Conservation (phyloP, 2,113 vertebrate species). For the Brachypteracias leptosomus region DNA sequence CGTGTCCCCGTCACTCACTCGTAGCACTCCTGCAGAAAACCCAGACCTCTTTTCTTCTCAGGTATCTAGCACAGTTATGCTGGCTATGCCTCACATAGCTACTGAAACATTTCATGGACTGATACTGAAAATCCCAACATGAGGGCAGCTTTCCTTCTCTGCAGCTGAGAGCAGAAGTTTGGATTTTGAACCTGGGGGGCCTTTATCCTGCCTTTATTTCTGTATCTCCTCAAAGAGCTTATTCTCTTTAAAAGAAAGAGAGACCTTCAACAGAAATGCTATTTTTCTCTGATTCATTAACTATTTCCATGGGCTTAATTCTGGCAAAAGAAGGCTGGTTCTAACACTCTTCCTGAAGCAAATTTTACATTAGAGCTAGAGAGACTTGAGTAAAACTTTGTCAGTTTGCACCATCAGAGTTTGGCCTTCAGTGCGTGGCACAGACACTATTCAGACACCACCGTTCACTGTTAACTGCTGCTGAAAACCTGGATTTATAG, state of each 20-base stretch:
- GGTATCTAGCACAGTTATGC: not conserved
- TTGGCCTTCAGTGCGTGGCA: not conserved
- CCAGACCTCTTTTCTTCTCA: not conserved
- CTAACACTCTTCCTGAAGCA: not conserved
- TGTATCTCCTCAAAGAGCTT: not conserved
- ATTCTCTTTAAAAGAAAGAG: not conserved
- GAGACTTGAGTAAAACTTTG: not conserved
- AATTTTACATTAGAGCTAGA: not conserved
- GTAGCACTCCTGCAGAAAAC: not conserved
- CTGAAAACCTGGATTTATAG: not conserved
- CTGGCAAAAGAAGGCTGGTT: not conserved
- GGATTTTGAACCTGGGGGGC: not conserved
- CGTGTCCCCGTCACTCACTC: constrained; percentile 21
- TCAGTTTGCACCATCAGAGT: not conserved
- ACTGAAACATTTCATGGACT: not conserved
- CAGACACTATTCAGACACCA: not conserved
- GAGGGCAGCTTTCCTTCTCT: not conserved
- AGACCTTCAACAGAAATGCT: not conserved
- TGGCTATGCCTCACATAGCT: not conserved
- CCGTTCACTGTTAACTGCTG: not conserved
- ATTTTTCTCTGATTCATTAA: not conserved
- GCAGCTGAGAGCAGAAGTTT: not conserved
- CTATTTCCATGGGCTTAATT: not conserved
- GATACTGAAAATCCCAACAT: not conserved
- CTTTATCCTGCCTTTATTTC: not conserved